Percentiles rank a stretch among this genome's conserved stretches.
Evolutionary conservation across 2,113 vertebrate genomes (phyloP).

Genomic region (Campylomormyrus tamandua): DNA sequence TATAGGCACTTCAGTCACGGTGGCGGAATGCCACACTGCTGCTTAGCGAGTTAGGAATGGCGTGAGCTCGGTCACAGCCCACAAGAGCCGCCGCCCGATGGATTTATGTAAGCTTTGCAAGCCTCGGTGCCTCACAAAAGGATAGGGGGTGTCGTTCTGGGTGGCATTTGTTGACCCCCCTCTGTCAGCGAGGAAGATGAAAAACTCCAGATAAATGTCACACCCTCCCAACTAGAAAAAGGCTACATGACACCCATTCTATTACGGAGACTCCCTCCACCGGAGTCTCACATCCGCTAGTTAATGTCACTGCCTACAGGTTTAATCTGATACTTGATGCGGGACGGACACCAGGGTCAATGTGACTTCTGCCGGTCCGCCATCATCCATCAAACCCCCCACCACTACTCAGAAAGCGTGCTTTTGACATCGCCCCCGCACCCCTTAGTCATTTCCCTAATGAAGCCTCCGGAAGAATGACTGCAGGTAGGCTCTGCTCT

Average conservation of each 20-base stretch:
- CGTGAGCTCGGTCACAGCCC: neutral
- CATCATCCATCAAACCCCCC: slow-evolving; percentile 39
- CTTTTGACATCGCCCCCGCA: slow-evolving; percentile 36
- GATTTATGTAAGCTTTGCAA: slow-evolving; percentile 12
- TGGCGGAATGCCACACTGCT: neutral
- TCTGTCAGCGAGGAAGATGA: slow-evolving; percentile 37
- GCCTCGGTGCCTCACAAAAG: slow-evolving; percentile 7
- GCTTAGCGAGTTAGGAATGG: neutral
- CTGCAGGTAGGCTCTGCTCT: slow-evolving; percentile 39
- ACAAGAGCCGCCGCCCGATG: neutral
- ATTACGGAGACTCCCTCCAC: slow-evolving; percentile 23
- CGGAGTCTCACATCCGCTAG: slow-evolving; percentile 31
- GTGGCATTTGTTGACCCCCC: slow-evolving; percentile 46
- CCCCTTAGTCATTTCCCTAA: slow-evolving; percentile 45
- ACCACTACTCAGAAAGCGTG: slow-evolving; percentile 15
- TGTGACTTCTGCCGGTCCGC: slow-evolving; percentile 35
- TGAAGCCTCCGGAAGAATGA: slow-evolving; percentile 43
- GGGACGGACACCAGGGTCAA: slow-evolving; percentile 41
- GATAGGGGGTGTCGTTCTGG: slow-evolving; percentile 16
- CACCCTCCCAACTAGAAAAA: slow-evolving; percentile 36
- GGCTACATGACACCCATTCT: slow-evolving; percentile 47
- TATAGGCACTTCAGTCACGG: neutral
- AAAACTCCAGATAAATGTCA: slow-evolving; percentile 52
- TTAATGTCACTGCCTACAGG: slow-evolving; percentile 31
- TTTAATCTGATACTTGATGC: slow-evolving; percentile 28